Evolutionary conservation across 2,113 vertebrate species (phyloP).

Genomic region (Myotis yumanensis): DNA sequence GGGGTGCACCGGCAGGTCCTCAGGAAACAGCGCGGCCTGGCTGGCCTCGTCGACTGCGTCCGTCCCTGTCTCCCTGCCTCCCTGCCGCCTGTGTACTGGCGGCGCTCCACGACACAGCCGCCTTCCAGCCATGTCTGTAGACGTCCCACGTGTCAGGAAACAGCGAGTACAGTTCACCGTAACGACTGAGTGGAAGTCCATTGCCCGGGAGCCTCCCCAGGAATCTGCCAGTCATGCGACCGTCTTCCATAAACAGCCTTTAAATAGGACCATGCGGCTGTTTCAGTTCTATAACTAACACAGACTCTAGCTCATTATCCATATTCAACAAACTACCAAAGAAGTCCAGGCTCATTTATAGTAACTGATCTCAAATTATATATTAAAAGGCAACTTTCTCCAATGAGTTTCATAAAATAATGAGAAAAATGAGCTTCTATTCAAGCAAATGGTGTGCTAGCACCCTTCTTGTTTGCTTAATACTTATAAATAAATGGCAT

Average conservation of each 20-base stretch:
- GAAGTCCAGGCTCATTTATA: background rate
- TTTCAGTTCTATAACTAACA: background rate
- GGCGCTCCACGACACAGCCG: background rate
- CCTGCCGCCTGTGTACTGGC: background rate
- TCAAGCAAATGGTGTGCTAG: background rate
- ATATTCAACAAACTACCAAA: background rate
- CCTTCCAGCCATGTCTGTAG: background rate
- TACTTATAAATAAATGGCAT: background rate
- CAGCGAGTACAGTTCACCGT: background rate
- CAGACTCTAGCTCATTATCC: background rate
- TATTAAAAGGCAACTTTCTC: conserved; percentile 43
- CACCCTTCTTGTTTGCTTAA: background rate
- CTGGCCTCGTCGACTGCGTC: background rate
- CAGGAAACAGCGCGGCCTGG: background rate
- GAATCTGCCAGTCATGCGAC: background rate
- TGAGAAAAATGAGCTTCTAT: conserved; percentile 21
- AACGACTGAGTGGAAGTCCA: background rate
- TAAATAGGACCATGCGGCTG: background rate
- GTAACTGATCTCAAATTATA: background rate
- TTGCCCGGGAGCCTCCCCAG: background rate
- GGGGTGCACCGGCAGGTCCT: background rate
- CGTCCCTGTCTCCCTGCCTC: background rate
- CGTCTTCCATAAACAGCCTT: background rate
- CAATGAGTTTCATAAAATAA: background rate
- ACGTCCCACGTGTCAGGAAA: conserved; percentile 14